These are phyloP conservation scores for Rhorus exstirpatorius DNA, from an alignment of 2,888 invertebrate genomes.

Conservation along the genomic window DNA sequence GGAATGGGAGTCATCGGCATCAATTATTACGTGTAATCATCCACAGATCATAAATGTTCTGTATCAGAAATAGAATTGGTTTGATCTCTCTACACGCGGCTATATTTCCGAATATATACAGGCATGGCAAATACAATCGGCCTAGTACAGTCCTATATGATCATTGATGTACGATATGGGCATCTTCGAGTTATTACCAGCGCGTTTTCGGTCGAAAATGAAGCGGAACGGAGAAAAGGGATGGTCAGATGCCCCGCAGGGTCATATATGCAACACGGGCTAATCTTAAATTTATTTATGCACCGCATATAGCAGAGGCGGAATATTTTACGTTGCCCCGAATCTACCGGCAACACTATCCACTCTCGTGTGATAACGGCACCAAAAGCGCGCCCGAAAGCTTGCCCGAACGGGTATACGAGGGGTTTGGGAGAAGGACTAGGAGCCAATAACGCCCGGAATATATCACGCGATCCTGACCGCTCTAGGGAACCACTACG, in stretches of 20 bases:
- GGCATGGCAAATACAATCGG: slow-evolving; percentile 33
- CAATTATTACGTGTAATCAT: slow-evolving; percentile 38
- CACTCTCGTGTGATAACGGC: slow-evolving; percentile 55
- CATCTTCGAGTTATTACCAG: slow-evolving; percentile 25
- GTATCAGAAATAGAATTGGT: slow-evolving; percentile 39
- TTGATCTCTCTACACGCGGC: slow-evolving; percentile 19
- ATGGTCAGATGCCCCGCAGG: slow-evolving; percentile 14
- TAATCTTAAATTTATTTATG: slow-evolving; percentile 70
- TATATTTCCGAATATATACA: slow-evolving; percentile 46
- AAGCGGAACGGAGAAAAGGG: slow-evolving; percentile 1
- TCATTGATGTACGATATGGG: slow-evolving; percentile 46
- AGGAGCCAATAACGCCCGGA: slow-evolving; percentile 75
- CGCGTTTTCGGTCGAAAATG: neutral
- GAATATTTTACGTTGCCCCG: slow-evolving; percentile 56
- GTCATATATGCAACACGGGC: slow-evolving; percentile 37
- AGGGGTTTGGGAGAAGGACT: slow-evolving; percentile 49
- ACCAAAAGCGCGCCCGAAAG: slow-evolving; percentile 37
- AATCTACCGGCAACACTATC: slow-evolving; percentile 36
- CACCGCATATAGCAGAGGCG: slow-evolving; percentile 46
- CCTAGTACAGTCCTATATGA: slow-evolving; percentile 21
- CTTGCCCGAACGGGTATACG: neutral
- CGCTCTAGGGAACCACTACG: slow-evolving; percentile 66
- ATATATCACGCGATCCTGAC: slow-evolving; percentile 73
- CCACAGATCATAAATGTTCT: slow-evolving; percentile 39
- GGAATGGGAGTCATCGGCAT: slow-evolving; percentile 5